Conservation (phyloP, 2,113 vertebrate species). For the Paracanthobrama guichenoti region DNA sequence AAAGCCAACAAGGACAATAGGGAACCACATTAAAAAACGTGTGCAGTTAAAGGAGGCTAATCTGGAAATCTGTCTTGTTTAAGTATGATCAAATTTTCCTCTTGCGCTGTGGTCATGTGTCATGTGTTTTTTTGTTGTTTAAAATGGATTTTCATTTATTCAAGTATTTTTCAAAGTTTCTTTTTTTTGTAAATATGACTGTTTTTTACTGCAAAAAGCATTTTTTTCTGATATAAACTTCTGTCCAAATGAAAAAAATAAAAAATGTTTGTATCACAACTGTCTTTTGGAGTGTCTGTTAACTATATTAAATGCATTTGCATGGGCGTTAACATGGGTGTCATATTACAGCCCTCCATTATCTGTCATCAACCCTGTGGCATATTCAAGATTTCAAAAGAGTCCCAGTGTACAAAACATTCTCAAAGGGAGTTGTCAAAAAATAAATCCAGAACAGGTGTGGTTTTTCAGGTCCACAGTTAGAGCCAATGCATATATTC, state of each 20-base stretch:
- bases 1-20: neutral
- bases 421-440: conserved; percentile 51
- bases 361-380: neutral
- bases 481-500: neutral
- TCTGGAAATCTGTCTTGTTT: neutral
- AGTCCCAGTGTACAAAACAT: neutral
- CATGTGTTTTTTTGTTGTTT: neutral
- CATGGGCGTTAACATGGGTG: conserved; percentile 14
- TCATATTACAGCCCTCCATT: neutral
- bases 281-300: neutral
- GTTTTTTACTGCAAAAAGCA: conserved; percentile 51
- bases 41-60: neutral
- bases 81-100: conserved; percentile 11
- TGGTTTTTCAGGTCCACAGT: conserved; percentile 43
- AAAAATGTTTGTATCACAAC: neutral
- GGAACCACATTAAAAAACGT: conserved; percentile 54
- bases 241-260: conserved; percentile 32
- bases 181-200: conserved; percentile 65
- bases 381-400: conserved; percentile 8
- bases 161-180: conserved; percentile 27
- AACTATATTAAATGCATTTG: conserved; percentile 1
- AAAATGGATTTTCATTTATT: neutral
- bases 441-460: conserved; percentile 68
- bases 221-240: conserved; percentile 29
- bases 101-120: conserved; percentile 6